Evolutionary conservation across 2,888 invertebrate genomes (phyloP), one percentile per base, ranked within the genome.

Genomic region (Dascillus cervinus): DNA sequence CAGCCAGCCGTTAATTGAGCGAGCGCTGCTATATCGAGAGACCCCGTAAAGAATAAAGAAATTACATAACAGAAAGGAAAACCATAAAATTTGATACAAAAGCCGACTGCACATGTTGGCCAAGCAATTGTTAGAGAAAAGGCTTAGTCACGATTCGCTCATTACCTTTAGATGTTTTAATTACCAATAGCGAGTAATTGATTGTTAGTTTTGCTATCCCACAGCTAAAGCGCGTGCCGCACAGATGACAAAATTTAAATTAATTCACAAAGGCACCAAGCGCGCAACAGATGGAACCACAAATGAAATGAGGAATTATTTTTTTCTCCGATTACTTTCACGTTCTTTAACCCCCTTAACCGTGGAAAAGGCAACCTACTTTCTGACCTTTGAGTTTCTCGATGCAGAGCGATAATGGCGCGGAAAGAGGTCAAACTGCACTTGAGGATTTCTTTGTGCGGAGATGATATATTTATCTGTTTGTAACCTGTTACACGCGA

Each of bases 161-260:
- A 56, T 58, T 58, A 57, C 53, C 42, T 40, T 55, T 49, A 49
- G 54, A 58, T 56, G 56, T 56, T 57, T 59, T 58, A 59, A 58
- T 58, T 59, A 56, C 52, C 47, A 47, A 34, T 34, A 36, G n/a
- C n/a, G n/a, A n/a, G 51, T 56, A 57, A 57, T 55, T 55, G 56
- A 57, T 56, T 53, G 50, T 46, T 37, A 42, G 42, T 26, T n/a
- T 39, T 29, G 41, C 35, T 36, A 40, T 39, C 44, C 37, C 26
- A 39, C 34, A 33, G 33, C 37, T 38, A 29, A n/a, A 36, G 37
- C 41, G 44, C 41, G 43, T 42, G 46, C 46, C 47, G 37, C 40
- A 36, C 43, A 44, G 35, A 42, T 40, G 39, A 40, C 39, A 32
- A 40, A 44, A 44, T 22, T 39, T 26, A 31, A n/a, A n/a, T n/a